Base-by-base conservation (phyloP, 2,888 invertebrate genomes). In the Cataglyphis albicans region DNA sequence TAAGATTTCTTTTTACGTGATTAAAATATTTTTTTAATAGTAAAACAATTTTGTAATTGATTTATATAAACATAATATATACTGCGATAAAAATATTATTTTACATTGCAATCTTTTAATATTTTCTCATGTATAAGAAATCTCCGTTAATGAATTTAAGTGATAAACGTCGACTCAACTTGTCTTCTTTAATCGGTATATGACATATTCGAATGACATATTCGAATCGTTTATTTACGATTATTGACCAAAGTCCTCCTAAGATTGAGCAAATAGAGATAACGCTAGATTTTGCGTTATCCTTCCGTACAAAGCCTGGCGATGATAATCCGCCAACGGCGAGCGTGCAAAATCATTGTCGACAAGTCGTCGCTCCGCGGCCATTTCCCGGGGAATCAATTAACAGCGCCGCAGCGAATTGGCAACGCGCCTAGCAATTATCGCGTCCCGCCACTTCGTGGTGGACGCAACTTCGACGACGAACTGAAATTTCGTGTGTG, bases 391-490 rank as follows among this genome's bases (percentile, higher is more conserved):
- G 85, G 82, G 88, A 90, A 90, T 90, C 90, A 90, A 90, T 89
- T 90, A 90, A 89, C 86, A 84, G 81, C 67, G 72, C 75, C 87
- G 88, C 90, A 82, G 57, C 85, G 87, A 89, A 89, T 89, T 90
- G 90, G 90, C 90, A 90, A 89, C 85, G 86, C 84, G 90, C 90
- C 90, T 88, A 88, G 89, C 88, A 90, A 89, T 90, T 90, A 90
- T 89, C 87, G 90, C 89, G 89, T 90, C 86, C 87, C 85, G 88
- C 64, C 89, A 86, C 78, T 82, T 84, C 82, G 86, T 89, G 80
- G 88, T 84, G 86, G 84, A 84, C 90, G 83, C 84, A 83, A 82
- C 82, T 85, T 81, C 82, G 86, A 84, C 70, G 84, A 74, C 89
- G 63, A 74, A 75, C 70, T 81, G 75, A 87, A 89, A 88, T 90